Evolutionary conservation across 2,888 invertebrate species (phyloP).

Genomic region (Dicyrtomina minuta): DNA sequence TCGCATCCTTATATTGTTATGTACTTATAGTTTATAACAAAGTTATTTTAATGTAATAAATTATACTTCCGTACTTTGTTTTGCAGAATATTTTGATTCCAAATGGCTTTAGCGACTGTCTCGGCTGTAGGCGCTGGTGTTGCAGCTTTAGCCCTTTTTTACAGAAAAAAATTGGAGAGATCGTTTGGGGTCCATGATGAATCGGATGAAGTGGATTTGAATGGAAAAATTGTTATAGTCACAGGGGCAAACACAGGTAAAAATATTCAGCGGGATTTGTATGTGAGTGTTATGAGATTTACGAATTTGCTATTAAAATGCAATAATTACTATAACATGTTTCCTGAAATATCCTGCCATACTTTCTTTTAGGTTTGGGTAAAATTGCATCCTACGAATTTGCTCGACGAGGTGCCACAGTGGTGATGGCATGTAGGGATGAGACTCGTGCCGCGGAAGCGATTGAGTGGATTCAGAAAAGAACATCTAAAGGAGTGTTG

Average conservation of each 20-base stretch:
- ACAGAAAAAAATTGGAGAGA: conserved; percentile 39
- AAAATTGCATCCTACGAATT: conserved; percentile 75
- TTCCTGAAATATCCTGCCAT: no score
- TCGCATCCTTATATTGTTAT: no score
- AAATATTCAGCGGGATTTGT: no score
- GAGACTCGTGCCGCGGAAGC: conserved; percentile 58
- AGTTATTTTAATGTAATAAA: no score
- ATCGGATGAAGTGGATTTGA: conserved; percentile 43
- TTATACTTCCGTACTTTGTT: no score
- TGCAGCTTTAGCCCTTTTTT: conserved; percentile 18
- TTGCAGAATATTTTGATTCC: not conserved
- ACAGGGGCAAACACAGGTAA: conserved; percentile 56
- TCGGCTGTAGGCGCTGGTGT: conserved; percentile 35
- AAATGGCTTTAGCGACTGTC: not conserved
- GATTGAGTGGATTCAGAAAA: conserved; percentile 65
- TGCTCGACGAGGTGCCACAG: conserved; percentile 69
- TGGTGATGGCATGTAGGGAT: conserved; percentile 63
- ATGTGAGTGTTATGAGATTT: no score
- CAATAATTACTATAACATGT: no score
- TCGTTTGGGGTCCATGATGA: conserved; percentile 42
- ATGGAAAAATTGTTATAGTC: conserved; percentile 56
- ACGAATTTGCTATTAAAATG: no score
- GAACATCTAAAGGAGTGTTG: conserved; percentile 65
- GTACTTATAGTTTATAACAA: no score
- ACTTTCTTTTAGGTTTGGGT: conserved; percentile 66